Base-by-base conservation (phyloP, 2,113 vertebrate genomes). In the Rhineura floridana region DNA sequence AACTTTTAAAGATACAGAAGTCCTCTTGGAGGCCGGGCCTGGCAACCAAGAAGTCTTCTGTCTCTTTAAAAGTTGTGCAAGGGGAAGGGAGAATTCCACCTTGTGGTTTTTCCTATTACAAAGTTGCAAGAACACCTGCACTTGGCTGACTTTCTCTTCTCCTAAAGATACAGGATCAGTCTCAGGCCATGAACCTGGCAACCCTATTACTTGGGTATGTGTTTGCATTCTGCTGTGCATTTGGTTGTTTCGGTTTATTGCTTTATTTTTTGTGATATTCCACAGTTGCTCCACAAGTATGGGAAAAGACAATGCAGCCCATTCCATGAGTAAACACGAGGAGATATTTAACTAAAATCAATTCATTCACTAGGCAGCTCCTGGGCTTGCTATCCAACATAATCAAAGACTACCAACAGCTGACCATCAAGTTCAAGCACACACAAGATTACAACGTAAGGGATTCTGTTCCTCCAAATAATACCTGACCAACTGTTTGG, bases 401-500 rank as follows among this genome's bases (percentile, higher is more conserved):
- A 0, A 79, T 94, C 92, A 93, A 63, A 62, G 50, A 91, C 94
- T 96, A 12, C 21, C 81, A 90, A 93, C 95, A 96, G 94, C 94
- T 95, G 94, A 96, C 89, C 46, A 5, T 46, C 1, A 28, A 39
- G 76, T 36, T 75, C 86, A 90, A 85, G 59, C 65, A 88, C 39
- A 44, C 1, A 52, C 46, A 81, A 88, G 36, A 25, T 39, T 1
- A 82, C 10, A 77, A 33, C 0, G 0, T 75, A 73, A 88, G 83
- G 21, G 91, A 90, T 69, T 25, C 62, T 23, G 77, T 92, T 86
- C 81, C 75, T 79, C 33, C 87, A 67, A 1, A 86, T 39, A 2
- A 3, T 21, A 81, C 0, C 0, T 50, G 89, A 75, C 84, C 96
- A 97, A 95, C 96, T 97, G 97, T 93, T 92, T 2, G 62, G 72